Conservation (phyloP, 2,888 invertebrate species). For the Abscondita cerata region DNA sequence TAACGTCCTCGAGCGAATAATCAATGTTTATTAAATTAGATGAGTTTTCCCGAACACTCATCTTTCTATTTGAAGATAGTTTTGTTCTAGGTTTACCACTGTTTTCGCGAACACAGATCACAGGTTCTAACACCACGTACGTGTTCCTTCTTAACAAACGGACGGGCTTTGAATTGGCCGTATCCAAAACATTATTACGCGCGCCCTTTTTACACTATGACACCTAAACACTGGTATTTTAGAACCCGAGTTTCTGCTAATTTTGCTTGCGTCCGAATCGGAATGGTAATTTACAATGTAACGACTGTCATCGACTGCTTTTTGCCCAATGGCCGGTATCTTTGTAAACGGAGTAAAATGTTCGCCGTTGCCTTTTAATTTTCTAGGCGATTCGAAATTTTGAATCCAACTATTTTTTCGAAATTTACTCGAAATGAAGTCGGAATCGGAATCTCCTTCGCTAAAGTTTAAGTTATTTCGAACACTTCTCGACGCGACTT, state of each 20-base stretch:
- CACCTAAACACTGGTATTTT: constrained; percentile 25
- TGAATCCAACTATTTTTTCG: constrained; percentile 14
- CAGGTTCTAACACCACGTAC: constrained; percentile 25
- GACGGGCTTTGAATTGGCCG: background rate
- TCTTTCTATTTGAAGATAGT: constrained; percentile 9
- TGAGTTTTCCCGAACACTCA: constrained; percentile 13
- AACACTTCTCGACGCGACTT: constrained; percentile 11
- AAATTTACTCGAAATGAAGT: background rate
- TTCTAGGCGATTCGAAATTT: background rate
- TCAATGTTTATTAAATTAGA: constrained; percentile 11
- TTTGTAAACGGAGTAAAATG: constrained; percentile 25
- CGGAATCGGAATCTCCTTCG: constrained; percentile 17
- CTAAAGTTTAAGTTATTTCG: constrained; percentile 12
- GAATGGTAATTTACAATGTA: constrained; percentile 24
- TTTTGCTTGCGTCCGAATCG: constrained; percentile 19
- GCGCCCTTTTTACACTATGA: constrained; percentile 8
- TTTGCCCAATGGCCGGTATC: constrained; percentile 29
- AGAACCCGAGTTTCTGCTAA: background rate
- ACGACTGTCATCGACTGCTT: constrained; percentile 11
- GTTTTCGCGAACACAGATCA: constrained; percentile 16
- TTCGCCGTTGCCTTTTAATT: constrained; percentile 8
- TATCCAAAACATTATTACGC: background rate
- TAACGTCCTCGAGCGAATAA: constrained; percentile 19
- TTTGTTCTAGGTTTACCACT: background rate
- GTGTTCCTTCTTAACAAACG: constrained; percentile 26